phyloP scores from a whole-genome alignment of 30 jellyfish, hydroid and myxozoan genomes.

The Cassiopea andromeda region DNA sequence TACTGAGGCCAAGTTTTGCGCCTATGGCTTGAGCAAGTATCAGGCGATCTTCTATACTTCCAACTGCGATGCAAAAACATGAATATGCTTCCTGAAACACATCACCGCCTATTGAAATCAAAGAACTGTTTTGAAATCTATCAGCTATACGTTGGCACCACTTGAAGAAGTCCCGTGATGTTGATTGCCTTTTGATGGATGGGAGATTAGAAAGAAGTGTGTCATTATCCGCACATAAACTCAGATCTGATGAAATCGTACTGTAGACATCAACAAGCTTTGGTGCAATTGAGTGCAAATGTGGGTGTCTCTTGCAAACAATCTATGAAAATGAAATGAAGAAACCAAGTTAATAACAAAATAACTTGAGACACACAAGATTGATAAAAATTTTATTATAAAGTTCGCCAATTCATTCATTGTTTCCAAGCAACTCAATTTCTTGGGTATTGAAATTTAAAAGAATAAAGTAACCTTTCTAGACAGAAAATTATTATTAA shows the following conservation, averaged over 20 bases:
- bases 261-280: constrained; percentile 81
- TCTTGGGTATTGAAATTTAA: too few relatives aligned
- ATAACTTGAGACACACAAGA: not conserved
- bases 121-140: constrained; percentile 18
- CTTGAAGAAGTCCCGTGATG: constrained; percentile 85
- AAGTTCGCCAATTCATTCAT: not conserved
- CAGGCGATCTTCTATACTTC: constrained; percentile 43
- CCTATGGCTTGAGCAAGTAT: constrained; percentile 79
- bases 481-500: too few relatives aligned
- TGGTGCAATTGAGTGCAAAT: constrained; percentile 57
- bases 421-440: not conserved
- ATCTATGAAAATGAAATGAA: constrained; percentile 37
- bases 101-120: constrained; percentile 44
- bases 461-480: too few relatives aligned
- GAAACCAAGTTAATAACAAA: not conserved
- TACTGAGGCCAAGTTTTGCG: constrained; percentile 78
- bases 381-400: too few relatives aligned
- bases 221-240: constrained; percentile 59
- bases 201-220: constrained; percentile 49
- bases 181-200: constrained; percentile 49
- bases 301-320: constrained; percentile 47
- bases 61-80: constrained; percentile 85
- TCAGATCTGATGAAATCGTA: constrained; percentile 78
- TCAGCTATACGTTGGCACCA: constrained; percentile 82
- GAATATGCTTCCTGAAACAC: constrained; percentile 85